phyloP scores from a whole-genome alignment of 64 coral and sea anemone genomes.

The Actinia equina region DNA sequence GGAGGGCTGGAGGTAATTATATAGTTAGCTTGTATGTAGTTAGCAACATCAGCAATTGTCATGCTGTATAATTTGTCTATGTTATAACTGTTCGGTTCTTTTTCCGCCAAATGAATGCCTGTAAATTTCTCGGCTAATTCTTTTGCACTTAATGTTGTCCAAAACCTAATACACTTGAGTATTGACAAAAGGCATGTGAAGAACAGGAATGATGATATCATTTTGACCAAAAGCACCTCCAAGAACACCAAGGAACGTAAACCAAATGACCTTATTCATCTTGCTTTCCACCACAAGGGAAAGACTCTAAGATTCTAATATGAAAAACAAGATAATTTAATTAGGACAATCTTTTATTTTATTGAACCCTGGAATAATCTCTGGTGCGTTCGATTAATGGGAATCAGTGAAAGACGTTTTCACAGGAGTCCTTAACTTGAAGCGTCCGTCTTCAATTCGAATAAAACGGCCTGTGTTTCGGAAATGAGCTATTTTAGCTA shows the following conservation, averaged over 20 bases:
- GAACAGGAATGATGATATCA: neutral
- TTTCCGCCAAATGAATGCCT: constrained; percentile 2
- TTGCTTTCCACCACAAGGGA: neutral
- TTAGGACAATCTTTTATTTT: too few relatives aligned
- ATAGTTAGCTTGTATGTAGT: neutral
- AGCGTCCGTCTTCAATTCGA: too few relatives aligned
- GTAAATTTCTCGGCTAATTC: neutral
- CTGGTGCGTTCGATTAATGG: too few relatives aligned
- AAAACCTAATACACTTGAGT: neutral
- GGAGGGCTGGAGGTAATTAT: neutral
- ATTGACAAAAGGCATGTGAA: neutral
- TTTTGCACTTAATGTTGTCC: neutral
- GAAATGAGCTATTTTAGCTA: too few relatives aligned
- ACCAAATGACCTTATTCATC: neutral
- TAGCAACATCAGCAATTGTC: neutral
- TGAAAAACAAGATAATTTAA: neutral
- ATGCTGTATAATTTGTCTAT: neutral
- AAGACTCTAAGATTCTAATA: neutral
- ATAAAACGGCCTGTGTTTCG: too few relatives aligned
- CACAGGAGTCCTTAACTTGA: too few relatives aligned
- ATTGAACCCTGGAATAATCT: too few relatives aligned
- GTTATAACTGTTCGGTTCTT: neutral
- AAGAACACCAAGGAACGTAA: neutral
- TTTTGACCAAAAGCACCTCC: neutral
- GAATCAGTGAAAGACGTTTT: too few relatives aligned